Conservation (phyloP, 92 coral and sea anemone species). For the Porites rus region DNA sequence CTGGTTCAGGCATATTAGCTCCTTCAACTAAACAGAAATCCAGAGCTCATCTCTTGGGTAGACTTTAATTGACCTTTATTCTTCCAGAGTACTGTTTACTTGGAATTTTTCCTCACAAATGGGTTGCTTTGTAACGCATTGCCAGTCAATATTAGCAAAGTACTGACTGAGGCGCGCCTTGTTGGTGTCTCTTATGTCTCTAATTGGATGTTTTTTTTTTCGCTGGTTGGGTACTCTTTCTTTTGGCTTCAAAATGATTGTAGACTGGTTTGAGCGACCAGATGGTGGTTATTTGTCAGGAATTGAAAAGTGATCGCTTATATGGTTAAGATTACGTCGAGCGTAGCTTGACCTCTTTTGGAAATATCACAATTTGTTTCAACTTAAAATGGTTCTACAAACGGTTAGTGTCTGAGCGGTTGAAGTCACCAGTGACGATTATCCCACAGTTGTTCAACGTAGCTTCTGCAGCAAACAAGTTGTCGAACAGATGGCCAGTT, state of each 20-base stretch:
- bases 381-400: conserved; percentile 42
- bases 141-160: not conserved
- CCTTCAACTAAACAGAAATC: conserved; percentile 62
- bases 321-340: conserved; percentile 26
- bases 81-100: conserved; percentile 16
- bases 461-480: too few species aligned
- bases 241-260: conserved; percentile 44
- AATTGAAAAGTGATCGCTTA: conserved; percentile 33
- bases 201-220: conserved; percentile 30
- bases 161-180: not conserved
- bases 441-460: conserved; percentile 9
- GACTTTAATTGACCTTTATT: conserved; percentile 15
- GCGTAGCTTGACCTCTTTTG: conserved; percentile 23
- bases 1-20: conserved; percentile 52
- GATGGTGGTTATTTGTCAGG: conserved; percentile 35
- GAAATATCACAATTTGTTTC: conserved; percentile 53
- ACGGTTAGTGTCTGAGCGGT: conserved; percentile 38
- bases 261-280: conserved; percentile 52
- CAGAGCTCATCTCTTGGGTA: conserved; percentile 67
- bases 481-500: too few species aligned
- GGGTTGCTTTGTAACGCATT: not conserved
- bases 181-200: conserved; percentile 25
- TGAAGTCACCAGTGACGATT: conserved; percentile 38
- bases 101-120: not conserved
- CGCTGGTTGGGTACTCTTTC: conserved; percentile 49